phyloP scores from a whole-genome alignment of 2,797 vertebrate species.

The Austrolebias charrua region DNA sequence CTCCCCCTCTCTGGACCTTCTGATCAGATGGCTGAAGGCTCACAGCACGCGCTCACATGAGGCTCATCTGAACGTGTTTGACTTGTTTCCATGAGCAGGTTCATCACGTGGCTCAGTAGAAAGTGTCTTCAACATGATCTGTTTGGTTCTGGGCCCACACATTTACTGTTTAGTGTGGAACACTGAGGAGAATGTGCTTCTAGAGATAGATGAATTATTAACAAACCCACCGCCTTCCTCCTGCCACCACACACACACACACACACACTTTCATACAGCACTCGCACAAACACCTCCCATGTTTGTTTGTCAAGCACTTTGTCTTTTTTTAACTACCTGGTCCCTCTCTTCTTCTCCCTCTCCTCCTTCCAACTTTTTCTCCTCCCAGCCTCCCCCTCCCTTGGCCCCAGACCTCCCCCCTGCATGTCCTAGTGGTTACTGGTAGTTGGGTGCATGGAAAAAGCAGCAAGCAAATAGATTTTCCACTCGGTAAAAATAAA shows the following conservation, averaged over 20 bases:
- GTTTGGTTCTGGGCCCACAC: constrained; percentile 64
- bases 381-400: constrained; percentile 16
- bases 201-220: constrained; percentile 78
- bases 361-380: constrained; percentile 31
- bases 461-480: constrained; percentile 95
- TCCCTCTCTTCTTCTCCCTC: constrained; percentile 39
- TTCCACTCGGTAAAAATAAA: constrained; percentile 85
- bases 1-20: constrained; percentile 44
- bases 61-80: constrained; percentile 32
- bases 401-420: constrained; percentile 64
- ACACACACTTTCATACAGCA: too few species aligned
- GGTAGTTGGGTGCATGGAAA: constrained; percentile 99
- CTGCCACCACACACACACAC: constrained; percentile 50
- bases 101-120: constrained; percentile 69
- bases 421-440: constrained; percentile 98
- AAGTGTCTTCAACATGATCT: constrained; percentile 61
- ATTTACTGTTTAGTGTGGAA: constrained; percentile 73
- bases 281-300: too few species aligned
- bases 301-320: constrained; percentile 75
- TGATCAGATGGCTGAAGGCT: constrained; percentile 51
- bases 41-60: constrained; percentile 40
- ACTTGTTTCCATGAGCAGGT: constrained; percentile 46
- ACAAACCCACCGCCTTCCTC: constrained; percentile 32
- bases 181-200: constrained; percentile 76
- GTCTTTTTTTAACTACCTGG: constrained; percentile 63